These are phyloP conservation scores for Strix uralensis DNA, from an alignment of 2,113 vertebrate species.

Conservation along the genomic window DNA sequence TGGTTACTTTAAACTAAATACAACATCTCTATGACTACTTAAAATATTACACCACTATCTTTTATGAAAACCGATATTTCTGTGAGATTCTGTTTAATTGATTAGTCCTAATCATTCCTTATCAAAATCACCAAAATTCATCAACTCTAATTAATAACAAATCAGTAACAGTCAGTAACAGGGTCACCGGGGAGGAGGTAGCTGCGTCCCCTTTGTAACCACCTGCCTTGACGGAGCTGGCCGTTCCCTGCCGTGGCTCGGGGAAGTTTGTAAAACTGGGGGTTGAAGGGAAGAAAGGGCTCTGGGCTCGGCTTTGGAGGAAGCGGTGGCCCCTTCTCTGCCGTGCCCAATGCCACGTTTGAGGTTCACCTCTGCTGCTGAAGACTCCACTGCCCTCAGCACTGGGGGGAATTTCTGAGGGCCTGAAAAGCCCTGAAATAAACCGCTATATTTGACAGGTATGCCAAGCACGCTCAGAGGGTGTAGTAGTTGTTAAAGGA, in stretches of 20 bases:
- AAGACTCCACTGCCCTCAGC: background rate
- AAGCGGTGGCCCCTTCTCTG: too few relatives aligned
- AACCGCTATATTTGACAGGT: accelerated
- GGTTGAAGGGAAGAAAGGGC: background rate
- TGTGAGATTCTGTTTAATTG: too few relatives aligned
- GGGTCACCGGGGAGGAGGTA: background rate
- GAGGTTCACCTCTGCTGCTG: background rate
- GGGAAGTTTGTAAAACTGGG: background rate
- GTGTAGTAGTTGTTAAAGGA: too few relatives aligned
- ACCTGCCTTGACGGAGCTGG: background rate
- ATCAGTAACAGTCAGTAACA: too few relatives aligned
- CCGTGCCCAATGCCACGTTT: accelerated
- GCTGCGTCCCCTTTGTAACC: accelerated
- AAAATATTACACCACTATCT: too few relatives aligned
- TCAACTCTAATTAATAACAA: too few relatives aligned
- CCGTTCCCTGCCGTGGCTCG: too few relatives aligned
- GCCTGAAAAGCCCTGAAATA: background rate
- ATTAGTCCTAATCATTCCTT: too few relatives aligned
- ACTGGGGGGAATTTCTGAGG: accelerated
- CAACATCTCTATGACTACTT: too few relatives aligned
- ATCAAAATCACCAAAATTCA: too few relatives aligned
- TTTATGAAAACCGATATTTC: too few relatives aligned
- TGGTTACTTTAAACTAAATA: too few relatives aligned
- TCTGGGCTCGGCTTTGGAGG: background rate
- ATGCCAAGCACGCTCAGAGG: background rate